Conservation (phyloP, 2,888 invertebrate genomes). For the Lobophora halterata region DNA sequence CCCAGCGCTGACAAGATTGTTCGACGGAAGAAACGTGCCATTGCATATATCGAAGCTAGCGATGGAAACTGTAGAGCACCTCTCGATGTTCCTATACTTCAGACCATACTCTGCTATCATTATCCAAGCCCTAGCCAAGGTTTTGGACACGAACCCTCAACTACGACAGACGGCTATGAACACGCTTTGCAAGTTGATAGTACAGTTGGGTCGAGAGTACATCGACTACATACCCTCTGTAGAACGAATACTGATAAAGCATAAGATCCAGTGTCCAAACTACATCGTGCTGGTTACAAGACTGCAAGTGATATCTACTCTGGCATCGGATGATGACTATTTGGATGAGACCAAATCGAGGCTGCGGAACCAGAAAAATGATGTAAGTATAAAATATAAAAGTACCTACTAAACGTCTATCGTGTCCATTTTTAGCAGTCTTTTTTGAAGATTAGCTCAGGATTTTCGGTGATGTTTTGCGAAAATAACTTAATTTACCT, state of each 20-base stretch:
- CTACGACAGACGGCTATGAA: constrained; percentile 92
- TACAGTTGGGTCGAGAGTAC: constrained; percentile 95
- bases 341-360: constrained; percentile 83
- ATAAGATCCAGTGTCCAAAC: constrained; percentile 87
- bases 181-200: constrained; percentile 91
- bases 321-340: constrained; percentile 89
- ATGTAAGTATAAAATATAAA: constrained; percentile 66
- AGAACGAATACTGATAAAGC: constrained; percentile 89
- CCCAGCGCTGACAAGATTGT: constrained; percentile 95
- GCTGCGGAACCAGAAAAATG: constrained; percentile 85
- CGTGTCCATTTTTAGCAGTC: no score
- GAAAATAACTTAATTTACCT: no score
- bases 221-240: constrained; percentile 95
- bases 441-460: no score
- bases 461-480: no score
- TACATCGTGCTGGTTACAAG: constrained; percentile 91
- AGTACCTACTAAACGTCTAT: no score
- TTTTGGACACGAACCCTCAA: constrained; percentile 89
- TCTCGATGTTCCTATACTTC: constrained; percentile 94
- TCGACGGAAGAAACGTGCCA: constrained; percentile 93
- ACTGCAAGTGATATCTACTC: constrained; percentile 87
- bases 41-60: constrained; percentile 87
- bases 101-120: constrained; percentile 95
- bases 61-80: constrained; percentile 92
- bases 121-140: constrained; percentile 94